phyloP scores from a whole-genome alignment of 2,888 invertebrate species.

The Caenorhabditis japonica region DNA sequence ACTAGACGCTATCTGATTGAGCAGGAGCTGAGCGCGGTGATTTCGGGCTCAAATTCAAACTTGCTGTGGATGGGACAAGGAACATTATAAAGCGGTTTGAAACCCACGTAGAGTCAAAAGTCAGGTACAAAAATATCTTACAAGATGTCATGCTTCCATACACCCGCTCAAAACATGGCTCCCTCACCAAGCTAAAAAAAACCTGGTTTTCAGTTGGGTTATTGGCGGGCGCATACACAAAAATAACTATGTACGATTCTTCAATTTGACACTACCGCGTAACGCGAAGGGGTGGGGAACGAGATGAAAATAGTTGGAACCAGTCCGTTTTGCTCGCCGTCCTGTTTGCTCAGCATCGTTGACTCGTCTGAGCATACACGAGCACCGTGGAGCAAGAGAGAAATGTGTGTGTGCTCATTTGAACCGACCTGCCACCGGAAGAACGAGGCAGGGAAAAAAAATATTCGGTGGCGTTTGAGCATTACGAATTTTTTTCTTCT shows the following conservation, averaged over 20 bases:
- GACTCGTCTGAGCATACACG: constrained; percentile 47
- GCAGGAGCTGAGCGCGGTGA: too few relatives aligned
- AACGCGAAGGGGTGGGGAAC: constrained; percentile 6
- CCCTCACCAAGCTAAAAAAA: too few relatives aligned
- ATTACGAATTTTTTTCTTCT: too few relatives aligned
- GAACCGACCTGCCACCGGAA: constrained; percentile 47
- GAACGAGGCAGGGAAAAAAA: not conserved
- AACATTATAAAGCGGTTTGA: too few relatives aligned
- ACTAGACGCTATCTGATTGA: too few relatives aligned
- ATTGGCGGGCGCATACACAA: not conserved
- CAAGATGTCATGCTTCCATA: too few relatives aligned
- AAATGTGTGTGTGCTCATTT: constrained; percentile 35
- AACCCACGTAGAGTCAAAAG: too few relatives aligned
- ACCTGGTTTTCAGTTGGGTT: not conserved
- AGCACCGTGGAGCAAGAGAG: constrained; percentile 1
- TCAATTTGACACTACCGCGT: constrained; percentile 5
- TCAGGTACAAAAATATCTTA: too few relatives aligned
- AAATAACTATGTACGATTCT: constrained; percentile 22
- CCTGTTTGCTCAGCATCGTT: constrained; percentile 46
- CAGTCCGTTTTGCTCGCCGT: constrained; percentile 1
- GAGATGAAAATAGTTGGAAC: constrained; percentile 14
- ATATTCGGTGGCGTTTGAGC: too few relatives aligned
- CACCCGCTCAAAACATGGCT: too few relatives aligned
- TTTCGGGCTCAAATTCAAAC: too few relatives aligned
- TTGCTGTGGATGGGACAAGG: too few relatives aligned